A percentile compares a stretch with the other conserved stretches of the same genome.
These are phyloP conservation scores for Trissolcus basalis DNA, from an alignment of 1,140 invertebrate genomes.

Conservation along the genomic window DNA sequence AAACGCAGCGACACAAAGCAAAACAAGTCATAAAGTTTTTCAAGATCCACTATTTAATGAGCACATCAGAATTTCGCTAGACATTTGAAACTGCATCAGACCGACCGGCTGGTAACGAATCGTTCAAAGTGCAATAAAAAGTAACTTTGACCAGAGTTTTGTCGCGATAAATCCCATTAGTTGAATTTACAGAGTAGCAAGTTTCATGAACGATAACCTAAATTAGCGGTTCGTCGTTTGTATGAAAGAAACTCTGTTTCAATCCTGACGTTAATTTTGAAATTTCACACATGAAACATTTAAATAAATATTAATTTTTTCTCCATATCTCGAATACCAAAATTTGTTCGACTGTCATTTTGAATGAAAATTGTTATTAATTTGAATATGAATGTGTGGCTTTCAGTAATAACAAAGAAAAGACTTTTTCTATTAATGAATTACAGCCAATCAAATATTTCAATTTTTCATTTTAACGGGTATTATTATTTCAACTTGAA, in stretches of 20 bases:
- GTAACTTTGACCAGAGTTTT: slow-evolving; percentile 50
- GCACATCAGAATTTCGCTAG: slow-evolving; percentile 43
- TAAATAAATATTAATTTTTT: no score
- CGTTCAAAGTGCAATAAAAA: slow-evolving; percentile 58
- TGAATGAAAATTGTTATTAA: no score
- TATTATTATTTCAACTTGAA: no score
- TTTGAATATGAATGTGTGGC: no score
- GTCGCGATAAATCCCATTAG: slow-evolving; percentile 54
- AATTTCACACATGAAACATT: no score
- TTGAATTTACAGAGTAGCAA: slow-evolving; percentile 45
- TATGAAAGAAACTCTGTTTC: no score
- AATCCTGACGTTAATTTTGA: slow-evolving; percentile 26
- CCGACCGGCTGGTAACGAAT: slow-evolving; percentile 45
- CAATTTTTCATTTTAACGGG: no score
- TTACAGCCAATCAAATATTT: no score
- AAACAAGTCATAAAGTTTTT: slow-evolving; percentile 48
- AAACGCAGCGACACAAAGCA: slow-evolving; percentile 1
- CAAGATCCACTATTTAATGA: slow-evolving; percentile 45
- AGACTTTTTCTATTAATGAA: no score
- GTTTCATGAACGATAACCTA: slow-evolving; percentile 29
- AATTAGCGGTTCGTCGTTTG: slow-evolving; percentile 35
- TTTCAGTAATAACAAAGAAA: no score
- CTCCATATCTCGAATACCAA: no score
- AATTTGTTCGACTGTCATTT: no score
- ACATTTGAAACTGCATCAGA: slow-evolving; percentile 34